phyloP scores from a whole-genome alignment of 2,113 vertebrate species.

The Terrapene triunguis region DNA sequence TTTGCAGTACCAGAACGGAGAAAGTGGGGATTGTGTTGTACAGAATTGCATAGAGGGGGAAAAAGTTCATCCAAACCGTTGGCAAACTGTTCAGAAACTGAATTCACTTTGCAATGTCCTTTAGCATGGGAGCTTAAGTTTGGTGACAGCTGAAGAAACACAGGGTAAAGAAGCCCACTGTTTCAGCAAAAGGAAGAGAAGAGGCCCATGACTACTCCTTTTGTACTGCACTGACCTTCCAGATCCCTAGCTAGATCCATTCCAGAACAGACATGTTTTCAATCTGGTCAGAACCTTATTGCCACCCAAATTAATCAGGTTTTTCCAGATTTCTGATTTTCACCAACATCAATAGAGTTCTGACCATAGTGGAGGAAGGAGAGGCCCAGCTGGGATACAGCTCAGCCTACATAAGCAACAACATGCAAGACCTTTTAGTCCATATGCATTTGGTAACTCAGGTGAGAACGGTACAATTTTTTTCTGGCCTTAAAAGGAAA shows the following conservation, averaged over 20 bases:
- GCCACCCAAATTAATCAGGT: not conserved
- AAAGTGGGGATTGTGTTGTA: not conserved
- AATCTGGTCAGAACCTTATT: not conserved
- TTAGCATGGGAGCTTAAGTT: not conserved
- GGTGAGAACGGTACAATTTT: not conserved
- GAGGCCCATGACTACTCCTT: not conserved
- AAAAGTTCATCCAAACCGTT: not conserved
- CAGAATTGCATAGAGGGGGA: not conserved
- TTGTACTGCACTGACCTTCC: rapidly evolving
- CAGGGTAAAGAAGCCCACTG: not conserved
- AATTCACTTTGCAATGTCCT: not conserved
- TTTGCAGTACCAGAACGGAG: not conserved
- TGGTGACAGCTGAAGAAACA: not conserved
- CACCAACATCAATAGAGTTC: not conserved
- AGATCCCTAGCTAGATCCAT: not conserved
- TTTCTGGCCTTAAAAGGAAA: conserved; percentile 35
- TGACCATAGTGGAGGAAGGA: not conserved
- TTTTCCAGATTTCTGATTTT: not conserved
- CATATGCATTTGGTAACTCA: not conserved
- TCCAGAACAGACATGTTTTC: not conserved
- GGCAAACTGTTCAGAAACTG: not conserved
- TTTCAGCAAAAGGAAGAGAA: not conserved
- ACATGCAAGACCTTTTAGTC: not conserved
- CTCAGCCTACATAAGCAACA: not conserved
- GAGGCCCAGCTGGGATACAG: not conserved